These are phyloP conservation scores for Drosophila biarmipes DNA, from an alignment of 1,140 invertebrate species.

Conservation along the genomic window DNA sequence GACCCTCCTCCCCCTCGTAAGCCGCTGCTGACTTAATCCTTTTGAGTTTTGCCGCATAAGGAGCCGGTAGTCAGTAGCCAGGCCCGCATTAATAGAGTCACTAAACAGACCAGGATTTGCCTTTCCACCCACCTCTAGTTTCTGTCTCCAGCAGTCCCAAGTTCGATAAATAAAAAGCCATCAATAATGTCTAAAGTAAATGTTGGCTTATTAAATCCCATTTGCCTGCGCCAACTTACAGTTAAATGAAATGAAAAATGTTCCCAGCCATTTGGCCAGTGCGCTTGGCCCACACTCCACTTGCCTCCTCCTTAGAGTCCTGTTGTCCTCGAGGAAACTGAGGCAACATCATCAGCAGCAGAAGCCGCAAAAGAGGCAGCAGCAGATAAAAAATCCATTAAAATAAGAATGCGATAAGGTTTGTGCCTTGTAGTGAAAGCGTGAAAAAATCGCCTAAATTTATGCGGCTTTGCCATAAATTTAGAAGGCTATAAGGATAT, in stretches of 20 bases:
- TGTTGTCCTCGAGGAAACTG: slow-evolving; percentile 48
- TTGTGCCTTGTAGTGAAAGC: slow-evolving; percentile 70
- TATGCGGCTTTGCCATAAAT: slow-evolving; percentile 82
- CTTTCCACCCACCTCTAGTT: neutral
- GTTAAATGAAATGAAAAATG: slow-evolving; percentile 79
- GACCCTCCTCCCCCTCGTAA: slow-evolving; percentile 17
- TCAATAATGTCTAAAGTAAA: slow-evolving; percentile 82
- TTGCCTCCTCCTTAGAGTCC: slow-evolving; percentile 11
- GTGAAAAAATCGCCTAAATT: slow-evolving; percentile 79
- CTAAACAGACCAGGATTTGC: slow-evolving; percentile 8
- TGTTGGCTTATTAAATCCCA: slow-evolving; percentile 83
- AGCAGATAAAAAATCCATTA: slow-evolving; percentile 81
- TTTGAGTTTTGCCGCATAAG: slow-evolving; percentile 83
- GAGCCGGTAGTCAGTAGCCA: slow-evolving; percentile 12
- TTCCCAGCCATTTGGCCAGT: slow-evolving; percentile 57
- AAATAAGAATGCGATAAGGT: slow-evolving; percentile 82
- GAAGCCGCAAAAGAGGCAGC: slow-evolving; percentile 31
- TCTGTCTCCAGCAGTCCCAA: neutral
- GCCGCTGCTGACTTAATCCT: slow-evolving; percentile 72
- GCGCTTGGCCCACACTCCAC: slow-evolving; percentile 14
- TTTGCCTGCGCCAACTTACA: slow-evolving; percentile 74
- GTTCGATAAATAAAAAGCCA: slow-evolving; percentile 69
- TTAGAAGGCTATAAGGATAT: slow-evolving; percentile 80
- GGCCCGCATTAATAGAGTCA: slow-evolving; percentile 60
- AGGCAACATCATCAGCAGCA: slow-evolving; percentile 69